A percentile compares a stretch with the other conserved stretches of the same genome.
Conservation (phyloP, 2,113 vertebrate species). For the Falco punctatus region DNA sequence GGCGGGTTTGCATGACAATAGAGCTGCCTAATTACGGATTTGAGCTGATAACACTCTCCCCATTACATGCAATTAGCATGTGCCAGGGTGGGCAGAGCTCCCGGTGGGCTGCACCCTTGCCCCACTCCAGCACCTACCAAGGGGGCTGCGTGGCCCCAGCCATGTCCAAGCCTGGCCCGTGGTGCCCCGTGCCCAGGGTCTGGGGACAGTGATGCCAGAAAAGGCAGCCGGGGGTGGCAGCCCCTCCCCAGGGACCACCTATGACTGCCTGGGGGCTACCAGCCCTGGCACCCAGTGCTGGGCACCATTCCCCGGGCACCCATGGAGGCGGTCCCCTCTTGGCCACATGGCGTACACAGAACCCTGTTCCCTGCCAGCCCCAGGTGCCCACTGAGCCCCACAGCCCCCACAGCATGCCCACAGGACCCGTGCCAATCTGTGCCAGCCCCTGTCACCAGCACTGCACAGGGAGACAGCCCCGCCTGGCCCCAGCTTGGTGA, state of each 20-base stretch:
- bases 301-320: background rate
- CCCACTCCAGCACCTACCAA: background rate
- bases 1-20: slow-evolving; percentile 68
- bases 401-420: background rate
- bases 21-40: slow-evolving; percentile 70
- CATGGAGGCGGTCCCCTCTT: fast-evolving
- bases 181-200: fast-evolving
- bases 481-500: fast-evolving
- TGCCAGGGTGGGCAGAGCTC: slow-evolving; percentile 6
- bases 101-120: fast-evolving
- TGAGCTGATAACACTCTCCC: slow-evolving; percentile 61
- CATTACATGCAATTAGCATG: slow-evolving; percentile 64
- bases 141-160: background rate
- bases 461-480: fast-evolving
- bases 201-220: background rate
- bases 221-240: background rate
- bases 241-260: background rate
- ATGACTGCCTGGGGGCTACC: background rate
- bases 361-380: background rate
- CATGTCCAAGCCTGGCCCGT: background rate
- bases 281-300: background rate
- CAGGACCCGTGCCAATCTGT: fast-evolving
- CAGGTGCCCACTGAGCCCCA: background rate
- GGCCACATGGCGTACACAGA: background rate
- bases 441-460: background rate